Evolutionary conservation across 2,797 vertebrate genomes (phyloP).

Genomic region (Tapera naevia): DNA sequence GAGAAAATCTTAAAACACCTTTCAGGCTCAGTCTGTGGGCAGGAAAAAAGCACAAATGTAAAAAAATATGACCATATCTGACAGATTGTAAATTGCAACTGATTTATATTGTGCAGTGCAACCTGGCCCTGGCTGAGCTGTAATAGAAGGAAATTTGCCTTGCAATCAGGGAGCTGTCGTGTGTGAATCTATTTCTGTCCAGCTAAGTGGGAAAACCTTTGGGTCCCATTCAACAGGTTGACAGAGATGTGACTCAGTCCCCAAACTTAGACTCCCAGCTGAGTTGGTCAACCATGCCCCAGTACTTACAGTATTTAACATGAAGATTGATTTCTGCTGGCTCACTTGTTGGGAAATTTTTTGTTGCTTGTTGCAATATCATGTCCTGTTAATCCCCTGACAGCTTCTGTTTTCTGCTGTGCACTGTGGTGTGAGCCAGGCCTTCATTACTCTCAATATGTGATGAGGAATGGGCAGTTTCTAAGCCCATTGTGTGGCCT

Average conservation of each 20-base stretch:
- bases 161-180: neutral
- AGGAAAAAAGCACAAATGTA: neutral
- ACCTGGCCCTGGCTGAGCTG: neutral
- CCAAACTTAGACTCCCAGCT: neutral
- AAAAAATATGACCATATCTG: neutral
- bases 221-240: neutral
- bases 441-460: neutral
- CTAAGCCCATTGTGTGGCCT: neutral
- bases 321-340: neutral
- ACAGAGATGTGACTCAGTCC: neutral
- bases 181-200: neutral
- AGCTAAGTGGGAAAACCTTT: neutral
- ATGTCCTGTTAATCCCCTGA: neutral
- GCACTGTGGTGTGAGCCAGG: accelerated
- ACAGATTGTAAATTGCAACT: neutral
- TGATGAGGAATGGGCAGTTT: neutral
- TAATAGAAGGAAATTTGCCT: neutral
- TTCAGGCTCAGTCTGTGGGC: neutral
- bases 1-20: neutral
- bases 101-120: neutral
- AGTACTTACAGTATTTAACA: neutral
- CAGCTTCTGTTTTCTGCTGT: neutral
- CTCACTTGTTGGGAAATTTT: neutral
- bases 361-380: neutral
- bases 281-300: neutral